Conservation (phyloP, 2,888 invertebrate species). For the Sarcophaga variegata region DNA sequence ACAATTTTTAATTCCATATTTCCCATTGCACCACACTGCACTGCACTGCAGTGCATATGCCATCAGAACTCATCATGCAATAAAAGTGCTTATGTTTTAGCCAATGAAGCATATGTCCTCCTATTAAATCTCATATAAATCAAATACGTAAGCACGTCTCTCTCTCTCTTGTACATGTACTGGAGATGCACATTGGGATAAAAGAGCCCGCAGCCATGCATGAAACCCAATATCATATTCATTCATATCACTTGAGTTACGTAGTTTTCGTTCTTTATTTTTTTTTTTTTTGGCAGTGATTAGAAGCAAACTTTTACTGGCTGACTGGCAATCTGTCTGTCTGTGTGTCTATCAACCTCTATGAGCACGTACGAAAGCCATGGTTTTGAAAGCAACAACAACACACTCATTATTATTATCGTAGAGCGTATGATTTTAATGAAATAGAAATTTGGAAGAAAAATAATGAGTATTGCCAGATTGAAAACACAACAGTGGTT, state of each 20-base stretch:
- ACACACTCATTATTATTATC: neutral
- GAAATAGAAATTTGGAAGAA: neutral
- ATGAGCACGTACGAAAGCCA: too few relatives aligned
- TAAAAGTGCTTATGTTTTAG: neutral
- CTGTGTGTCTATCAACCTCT: neutral
- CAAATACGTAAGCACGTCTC: neutral
- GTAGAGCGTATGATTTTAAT: constrained; percentile 40
- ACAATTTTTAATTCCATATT: too few relatives aligned
- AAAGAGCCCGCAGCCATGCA: too few relatives aligned
- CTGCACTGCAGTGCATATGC: too few relatives aligned
- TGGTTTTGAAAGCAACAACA: neutral
- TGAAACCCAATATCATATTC: too few relatives aligned
- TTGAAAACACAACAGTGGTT: neutral
- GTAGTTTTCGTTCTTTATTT: too few relatives aligned
- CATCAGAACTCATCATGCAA: neutral
- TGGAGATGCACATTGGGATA: neutral
- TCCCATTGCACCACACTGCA: too few relatives aligned
- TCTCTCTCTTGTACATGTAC: neutral
- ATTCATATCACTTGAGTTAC: too few relatives aligned
- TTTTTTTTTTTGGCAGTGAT: neutral
- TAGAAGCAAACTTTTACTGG: neutral
- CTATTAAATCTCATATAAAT: constrained; percentile 25
- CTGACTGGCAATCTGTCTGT: neutral
- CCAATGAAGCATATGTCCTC: constrained; percentile 31
- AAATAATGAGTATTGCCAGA: too few relatives aligned